Evolutionary conservation across 1,140 invertebrate species (phyloP).

Genomic region (Heterodera schachtii): DNA sequence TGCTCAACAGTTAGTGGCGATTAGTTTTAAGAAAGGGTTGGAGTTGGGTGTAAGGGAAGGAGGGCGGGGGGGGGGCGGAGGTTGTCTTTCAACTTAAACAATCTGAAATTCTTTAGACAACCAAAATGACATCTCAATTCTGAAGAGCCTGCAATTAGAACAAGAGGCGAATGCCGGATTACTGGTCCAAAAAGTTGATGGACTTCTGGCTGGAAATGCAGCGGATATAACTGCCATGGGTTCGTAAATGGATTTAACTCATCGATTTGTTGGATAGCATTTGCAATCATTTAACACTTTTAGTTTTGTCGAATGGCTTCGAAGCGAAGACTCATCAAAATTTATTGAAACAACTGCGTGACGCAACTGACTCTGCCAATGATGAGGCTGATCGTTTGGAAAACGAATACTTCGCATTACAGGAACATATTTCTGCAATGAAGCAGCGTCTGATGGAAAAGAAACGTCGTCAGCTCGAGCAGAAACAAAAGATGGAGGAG

Average conservation of each 20-base stretch:
- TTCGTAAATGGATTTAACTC: not conserved
- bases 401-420: not conserved
- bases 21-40: not conserved
- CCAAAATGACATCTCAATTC: not conserved
- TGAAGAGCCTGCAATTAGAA: not conserved
- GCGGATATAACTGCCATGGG: not conserved
- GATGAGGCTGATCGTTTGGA: not conserved
- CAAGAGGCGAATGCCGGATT: not conserved
- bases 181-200: not conserved
- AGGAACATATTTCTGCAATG: not conserved
- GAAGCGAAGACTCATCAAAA: not conserved
- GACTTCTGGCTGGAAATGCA: not conserved
- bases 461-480: not conserved
- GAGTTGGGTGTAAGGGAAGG: not conserved
- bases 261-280: too few species aligned
- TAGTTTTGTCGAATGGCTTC: not conserved
- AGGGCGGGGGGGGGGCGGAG: too few species aligned
- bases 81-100: not conserved
- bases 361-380: not conserved
- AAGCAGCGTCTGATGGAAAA: not conserved
- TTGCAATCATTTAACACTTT: not conserved
- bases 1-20: not conserved
- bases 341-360: not conserved
- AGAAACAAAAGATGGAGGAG: not conserved
- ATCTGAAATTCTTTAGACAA: not conserved